These are phyloP conservation scores for Phainopepla nitens DNA, from an alignment of 2,113 vertebrate species.

Conservation along the genomic window DNA sequence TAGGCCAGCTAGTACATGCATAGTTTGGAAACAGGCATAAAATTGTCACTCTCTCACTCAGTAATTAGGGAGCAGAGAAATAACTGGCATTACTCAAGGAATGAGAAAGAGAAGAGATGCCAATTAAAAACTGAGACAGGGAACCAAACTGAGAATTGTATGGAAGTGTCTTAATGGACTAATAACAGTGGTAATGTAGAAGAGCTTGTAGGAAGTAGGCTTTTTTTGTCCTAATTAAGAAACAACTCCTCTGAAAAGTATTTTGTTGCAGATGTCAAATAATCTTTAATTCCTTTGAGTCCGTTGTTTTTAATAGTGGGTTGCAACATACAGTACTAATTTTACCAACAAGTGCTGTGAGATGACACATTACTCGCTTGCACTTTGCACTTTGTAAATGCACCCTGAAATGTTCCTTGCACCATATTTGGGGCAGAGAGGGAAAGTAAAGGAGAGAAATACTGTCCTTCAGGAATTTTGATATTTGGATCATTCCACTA, in stretches of 20 bases:
- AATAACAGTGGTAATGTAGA: not conserved
- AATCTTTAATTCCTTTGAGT: not conserved
- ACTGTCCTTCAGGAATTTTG: not conserved
- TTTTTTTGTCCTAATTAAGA: not conserved
- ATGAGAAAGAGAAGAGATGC: not conserved
- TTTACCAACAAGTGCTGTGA: not conserved
- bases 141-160: not conserved
- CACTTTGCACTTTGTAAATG: not conserved
- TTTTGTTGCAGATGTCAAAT: not conserved
- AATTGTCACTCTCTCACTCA: not conserved
- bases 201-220: not conserved
- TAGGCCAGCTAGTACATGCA: not conserved
- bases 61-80: not conserved
- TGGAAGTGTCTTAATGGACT: not conserved
- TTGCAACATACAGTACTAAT: not conserved
- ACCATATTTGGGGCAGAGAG: not conserved
- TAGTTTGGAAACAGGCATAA: not conserved
- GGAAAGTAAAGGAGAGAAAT: not conserved
- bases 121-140: not conserved
- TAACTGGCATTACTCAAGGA: not conserved
- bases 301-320: not conserved
- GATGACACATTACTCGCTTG: not conserved
- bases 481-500: not conserved
- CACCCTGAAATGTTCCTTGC: not conserved
- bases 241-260: not conserved